phyloP scores from a whole-genome alignment of 2,888 invertebrate species.

The Cephus pygmeus region DNA sequence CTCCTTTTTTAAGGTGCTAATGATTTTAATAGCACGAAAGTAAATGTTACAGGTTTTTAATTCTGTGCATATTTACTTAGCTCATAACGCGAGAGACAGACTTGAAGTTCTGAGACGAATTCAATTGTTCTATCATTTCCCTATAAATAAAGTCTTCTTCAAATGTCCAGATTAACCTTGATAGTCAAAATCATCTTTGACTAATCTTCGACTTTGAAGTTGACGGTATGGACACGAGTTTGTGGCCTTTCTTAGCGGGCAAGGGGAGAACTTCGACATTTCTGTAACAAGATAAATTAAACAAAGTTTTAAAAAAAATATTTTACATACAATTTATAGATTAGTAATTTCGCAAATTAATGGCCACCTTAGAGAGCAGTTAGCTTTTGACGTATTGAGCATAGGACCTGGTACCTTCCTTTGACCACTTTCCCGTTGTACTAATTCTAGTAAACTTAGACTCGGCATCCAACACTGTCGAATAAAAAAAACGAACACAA shows the following conservation, averaged over 20 bases:
- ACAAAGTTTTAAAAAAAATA: not conserved
- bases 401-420: constrained; percentile 84
- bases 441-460: constrained; percentile 83
- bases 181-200: constrained; percentile 61
- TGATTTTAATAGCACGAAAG: not conserved
- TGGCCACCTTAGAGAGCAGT: constrained; percentile 48
- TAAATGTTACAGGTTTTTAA: not conserved
- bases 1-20: not conserved
- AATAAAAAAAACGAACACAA: constrained; percentile 33
- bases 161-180: constrained; percentile 8
- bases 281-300: constrained; percentile 35
- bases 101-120: not conserved
- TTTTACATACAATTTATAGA: not conserved
- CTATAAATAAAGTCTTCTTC: not conserved
- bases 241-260: constrained; percentile 49
- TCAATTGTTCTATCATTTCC: not conserved
- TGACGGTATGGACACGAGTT: constrained; percentile 37
- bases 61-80: not conserved
- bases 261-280: constrained; percentile 54
- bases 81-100: not conserved
- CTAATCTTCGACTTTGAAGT: constrained; percentile 38
- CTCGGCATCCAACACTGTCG: constrained; percentile 89
- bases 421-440: constrained; percentile 83
- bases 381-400: constrained; percentile 54
- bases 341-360: not conserved